Evolutionary conservation across 2,113 vertebrate genomes (phyloP), one percentile per base, ranked within the genome.

Genomic region (Brachypteracias leptosomus): DNA sequence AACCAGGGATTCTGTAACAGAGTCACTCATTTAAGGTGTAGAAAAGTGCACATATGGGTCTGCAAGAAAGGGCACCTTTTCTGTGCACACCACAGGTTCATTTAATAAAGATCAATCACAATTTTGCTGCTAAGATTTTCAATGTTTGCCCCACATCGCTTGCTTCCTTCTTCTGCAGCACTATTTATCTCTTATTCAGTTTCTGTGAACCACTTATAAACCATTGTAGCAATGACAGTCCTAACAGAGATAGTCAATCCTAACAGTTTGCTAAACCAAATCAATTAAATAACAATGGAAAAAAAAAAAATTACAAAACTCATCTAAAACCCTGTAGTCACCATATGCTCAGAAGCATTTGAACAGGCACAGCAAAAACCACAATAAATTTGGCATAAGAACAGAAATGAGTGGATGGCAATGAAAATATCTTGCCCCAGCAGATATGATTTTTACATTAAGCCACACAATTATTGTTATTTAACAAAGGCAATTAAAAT

Each of bases 81-180:
- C 35, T 1, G 0, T 24, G 33, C 9, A 68, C 15, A 65, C 31
- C n/a, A 79, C 10, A 51, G 35, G 20, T 10, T 72, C 17, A 42
- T 51, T 59, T 35, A 80, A 81, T 28, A 76, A 33, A 1, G 6
- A 72, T 5, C 19, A 79, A 67, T 10, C 33, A 75, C 14, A 67
- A 33, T 44, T 71, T 35, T 65, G 29, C 20, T 67, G 47, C 35
- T 36, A 31, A 35, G 16, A 57, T 87, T 93, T 94, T 75, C 61
- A 21, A 1, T 82, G 11, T 19, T 73, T 19, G 4, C 7, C 20
- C 2, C 4, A 6, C 16, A 0, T 3, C 46, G 6, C 29, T 63
- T n/a, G 10, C 33, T 91, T 68, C 49, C 21, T 31, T 72, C 19
- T 76, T 77, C 52, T 78, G 63, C 22, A 18, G 36, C 28, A 70